Evolutionary conservation across 2,797 vertebrate species (phyloP).

Genomic region (Coranthus polyacanthus): DNA sequence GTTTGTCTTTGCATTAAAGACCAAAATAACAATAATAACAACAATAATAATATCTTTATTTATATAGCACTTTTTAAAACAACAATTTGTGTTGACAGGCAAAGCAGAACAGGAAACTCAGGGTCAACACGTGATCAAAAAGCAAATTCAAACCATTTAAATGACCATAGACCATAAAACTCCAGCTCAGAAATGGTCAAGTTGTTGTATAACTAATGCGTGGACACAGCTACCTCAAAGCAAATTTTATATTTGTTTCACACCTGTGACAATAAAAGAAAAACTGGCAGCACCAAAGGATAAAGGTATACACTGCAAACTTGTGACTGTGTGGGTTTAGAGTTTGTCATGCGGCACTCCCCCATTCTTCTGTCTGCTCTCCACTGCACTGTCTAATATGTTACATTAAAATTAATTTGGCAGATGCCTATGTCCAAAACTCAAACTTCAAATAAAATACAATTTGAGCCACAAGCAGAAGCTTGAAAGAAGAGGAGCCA

Average conservation of each 20-base stretch:
- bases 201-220: constrained; percentile 35
- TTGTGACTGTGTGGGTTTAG: constrained; percentile 32
- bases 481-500: too few relatives aligned
- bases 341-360: constrained; percentile 2
- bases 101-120: too few relatives aligned
- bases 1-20: constrained; percentile 1
- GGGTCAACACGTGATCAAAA: too few relatives aligned
- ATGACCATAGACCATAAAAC: not conserved
- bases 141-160: too few relatives aligned
- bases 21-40: too few relatives aligned
- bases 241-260: constrained; percentile 28
- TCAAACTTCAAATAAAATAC: too few relatives aligned
- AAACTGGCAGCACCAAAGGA: constrained; percentile 21
- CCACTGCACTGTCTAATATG: not conserved
- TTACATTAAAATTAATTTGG: not conserved
- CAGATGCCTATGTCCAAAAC: too few relatives aligned
- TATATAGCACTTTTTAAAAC: too few relatives aligned
- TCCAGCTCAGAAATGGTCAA: constrained; percentile 4
- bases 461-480: too few relatives aligned
- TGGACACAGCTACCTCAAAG: constrained; percentile 8
- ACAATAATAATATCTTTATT: too few relatives aligned
- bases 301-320: constrained; percentile 18
- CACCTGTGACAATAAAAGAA: constrained; percentile 36
- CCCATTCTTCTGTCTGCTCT: constrained; percentile 5
- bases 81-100: too few relatives aligned